Conservation (phyloP, 2,113 vertebrate species). For the Axis porcinus region DNA sequence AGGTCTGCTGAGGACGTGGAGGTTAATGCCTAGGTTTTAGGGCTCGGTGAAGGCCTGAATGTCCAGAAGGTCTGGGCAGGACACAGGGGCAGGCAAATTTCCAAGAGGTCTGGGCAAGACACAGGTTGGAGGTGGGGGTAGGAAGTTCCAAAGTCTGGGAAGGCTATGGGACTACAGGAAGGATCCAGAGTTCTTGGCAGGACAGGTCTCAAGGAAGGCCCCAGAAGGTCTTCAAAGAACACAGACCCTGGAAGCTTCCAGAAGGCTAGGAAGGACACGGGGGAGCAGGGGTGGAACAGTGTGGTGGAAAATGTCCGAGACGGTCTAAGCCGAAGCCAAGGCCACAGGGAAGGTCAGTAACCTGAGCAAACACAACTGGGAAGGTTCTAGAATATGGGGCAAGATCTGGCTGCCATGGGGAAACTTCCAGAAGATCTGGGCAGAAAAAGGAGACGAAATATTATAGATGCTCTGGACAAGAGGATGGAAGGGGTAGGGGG, state of each 20-base stretch:
- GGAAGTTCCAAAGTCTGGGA: neutral
- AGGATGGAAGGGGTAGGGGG: neutral
- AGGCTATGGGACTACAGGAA: neutral
- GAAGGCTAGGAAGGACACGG: neutral
- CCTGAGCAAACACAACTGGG: neutral
- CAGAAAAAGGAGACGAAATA: neutral
- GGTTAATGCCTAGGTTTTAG: neutral
- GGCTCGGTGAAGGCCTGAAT: neutral
- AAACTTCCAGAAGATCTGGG: neutral
- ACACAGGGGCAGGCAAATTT: neutral
- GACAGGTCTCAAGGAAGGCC: neutral
- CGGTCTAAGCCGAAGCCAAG: neutral
- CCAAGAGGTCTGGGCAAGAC: neutral
- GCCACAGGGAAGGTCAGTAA: neutral
- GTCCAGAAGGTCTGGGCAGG: neutral
- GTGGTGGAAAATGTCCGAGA: neutral
- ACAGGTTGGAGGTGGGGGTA: rapidly evolving
- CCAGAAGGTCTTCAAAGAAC: neutral
- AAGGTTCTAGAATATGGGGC: neutral
- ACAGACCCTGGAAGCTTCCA: neutral
- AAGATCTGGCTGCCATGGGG: neutral
- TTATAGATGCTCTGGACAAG: neutral
- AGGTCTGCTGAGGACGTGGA: rapidly evolving
- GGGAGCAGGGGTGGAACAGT: neutral
- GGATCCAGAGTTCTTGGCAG: neutral